A percentile compares a stretch with the other conserved stretches of the same genome.
Evolutionary conservation across 2,797 vertebrate genomes (phyloP).

Genomic region (Clarias laeviceps): DNA sequence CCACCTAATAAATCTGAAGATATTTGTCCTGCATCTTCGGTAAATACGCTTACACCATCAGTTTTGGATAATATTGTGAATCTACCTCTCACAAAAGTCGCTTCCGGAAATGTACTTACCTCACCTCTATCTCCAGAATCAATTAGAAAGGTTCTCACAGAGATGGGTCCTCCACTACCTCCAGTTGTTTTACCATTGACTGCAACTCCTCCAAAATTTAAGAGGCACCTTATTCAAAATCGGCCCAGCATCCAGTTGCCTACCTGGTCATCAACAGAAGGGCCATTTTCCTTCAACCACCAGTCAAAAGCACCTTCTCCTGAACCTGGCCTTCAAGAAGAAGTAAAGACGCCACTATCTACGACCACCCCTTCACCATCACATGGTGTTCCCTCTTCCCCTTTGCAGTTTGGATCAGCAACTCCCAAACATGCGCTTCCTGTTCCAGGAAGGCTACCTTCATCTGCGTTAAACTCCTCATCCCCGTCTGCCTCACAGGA

Average conservation of each 20-base stretch:
- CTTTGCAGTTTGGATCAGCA: slow-evolving; percentile 91
- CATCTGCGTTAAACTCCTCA: slow-evolving; percentile 67
- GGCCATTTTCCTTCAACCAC: slow-evolving; percentile 68
- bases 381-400: slow-evolving; percentile 82
- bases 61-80: background rate
- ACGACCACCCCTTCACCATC: slow-evolving; percentile 71
- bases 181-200: slow-evolving; percentile 82
- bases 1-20: background rate
- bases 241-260: slow-evolving; percentile 71
- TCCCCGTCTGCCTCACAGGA: slow-evolving; percentile 76
- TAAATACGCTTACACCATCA: background rate
- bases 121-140: slow-evolving; percentile 65
- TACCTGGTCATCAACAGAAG: slow-evolving; percentile 75
- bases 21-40: background rate
- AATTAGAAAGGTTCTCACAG: slow-evolving; percentile 77
- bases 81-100: slow-evolving; percentile 4
- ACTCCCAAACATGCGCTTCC: slow-evolving; percentile 96
- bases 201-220: slow-evolving; percentile 79
- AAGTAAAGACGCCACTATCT: slow-evolving; percentile 56
- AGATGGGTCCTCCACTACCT: slow-evolving; percentile 90
- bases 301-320: slow-evolving; percentile 49
- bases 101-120: slow-evolving; percentile 16
- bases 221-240: slow-evolving; percentile 66
- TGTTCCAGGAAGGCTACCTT: slow-evolving; percentile 88
- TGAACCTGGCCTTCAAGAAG: slow-evolving; percentile 54